Percentiles rank a stretch among this genome's conserved stretches.
Conservation (phyloP, 2,113 vertebrate species). For the Campylomormyrus tamandua region DNA sequence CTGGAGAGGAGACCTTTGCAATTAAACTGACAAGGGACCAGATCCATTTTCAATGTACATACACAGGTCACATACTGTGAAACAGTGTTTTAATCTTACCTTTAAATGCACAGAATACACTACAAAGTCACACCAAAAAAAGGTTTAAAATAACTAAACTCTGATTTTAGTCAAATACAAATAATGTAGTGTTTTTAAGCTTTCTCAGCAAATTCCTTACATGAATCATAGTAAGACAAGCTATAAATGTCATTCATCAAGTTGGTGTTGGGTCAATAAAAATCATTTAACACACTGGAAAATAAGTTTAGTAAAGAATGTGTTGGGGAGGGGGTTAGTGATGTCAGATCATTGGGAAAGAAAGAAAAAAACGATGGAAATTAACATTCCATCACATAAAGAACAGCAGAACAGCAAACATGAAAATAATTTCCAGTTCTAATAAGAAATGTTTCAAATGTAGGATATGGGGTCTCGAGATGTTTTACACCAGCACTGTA, state of each 20-base stretch:
- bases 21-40: neutral
- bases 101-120: neutral
- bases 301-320: neutral
- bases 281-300: neutral
- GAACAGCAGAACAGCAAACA: neutral
- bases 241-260: neutral
- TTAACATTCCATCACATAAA: neutral
- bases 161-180: neutral
- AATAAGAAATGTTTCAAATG: neutral
- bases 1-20: neutral
- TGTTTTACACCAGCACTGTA: neutral
- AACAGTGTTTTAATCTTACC: neutral
- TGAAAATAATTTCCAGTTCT: neutral
- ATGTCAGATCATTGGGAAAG: neutral
- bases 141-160: neutral
- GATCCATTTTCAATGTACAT: neutral
- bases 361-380: neutral
- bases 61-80: neutral
- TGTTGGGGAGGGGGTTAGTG: neutral
- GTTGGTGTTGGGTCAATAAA: neutral
- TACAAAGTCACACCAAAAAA: neutral
- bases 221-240: neutral
- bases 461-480: neutral
- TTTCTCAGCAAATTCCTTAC: neutral
- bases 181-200: neutral